Conservation (phyloP, 2,797 vertebrate genomes). For the Anguilla marmorata region DNA sequence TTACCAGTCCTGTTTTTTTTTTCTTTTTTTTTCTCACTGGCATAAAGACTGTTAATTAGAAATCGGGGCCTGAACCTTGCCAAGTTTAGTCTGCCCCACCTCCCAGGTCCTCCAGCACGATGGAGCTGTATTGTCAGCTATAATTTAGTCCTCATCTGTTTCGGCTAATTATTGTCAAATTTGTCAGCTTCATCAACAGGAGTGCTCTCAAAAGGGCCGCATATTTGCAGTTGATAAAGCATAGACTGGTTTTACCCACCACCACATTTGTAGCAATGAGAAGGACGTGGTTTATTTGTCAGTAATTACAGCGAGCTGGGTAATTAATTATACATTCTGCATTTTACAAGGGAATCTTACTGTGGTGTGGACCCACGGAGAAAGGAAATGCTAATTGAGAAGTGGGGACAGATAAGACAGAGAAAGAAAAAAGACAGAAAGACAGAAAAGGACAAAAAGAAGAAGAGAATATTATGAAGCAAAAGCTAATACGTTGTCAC, state of each 20-base stretch:
- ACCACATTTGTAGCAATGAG: slow-evolving; percentile 89
- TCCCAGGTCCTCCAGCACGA: slow-evolving; percentile 83
- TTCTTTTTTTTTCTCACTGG: slow-evolving; percentile 51
- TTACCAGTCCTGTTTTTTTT: slow-evolving; percentile 77
- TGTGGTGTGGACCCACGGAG: slow-evolving; percentile 84
- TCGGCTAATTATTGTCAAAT: slow-evolving; percentile 99
- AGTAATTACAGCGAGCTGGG: slow-evolving; percentile 99
- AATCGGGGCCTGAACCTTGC: slow-evolving; percentile 78
- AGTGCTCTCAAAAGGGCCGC: slow-evolving; percentile 96
- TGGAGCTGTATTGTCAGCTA: slow-evolving; percentile 96
- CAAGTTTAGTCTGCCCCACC: slow-evolving; percentile 80
- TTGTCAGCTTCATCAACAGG: slow-evolving; percentile 99
- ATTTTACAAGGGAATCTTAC: slow-evolving; percentile 94
- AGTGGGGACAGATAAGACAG: slow-evolving; percentile 48
- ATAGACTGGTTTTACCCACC: slow-evolving; percentile 96
- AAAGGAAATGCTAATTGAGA: slow-evolving; percentile 39
- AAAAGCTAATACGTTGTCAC: slow-evolving; percentile 53
- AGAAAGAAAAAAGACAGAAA: background rate
- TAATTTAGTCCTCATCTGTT: slow-evolving; percentile 99
- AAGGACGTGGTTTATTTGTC: slow-evolving; percentile 97
- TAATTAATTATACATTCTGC: slow-evolving; percentile 99
- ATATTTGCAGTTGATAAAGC: slow-evolving; percentile 97
- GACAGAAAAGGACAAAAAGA: background rate
- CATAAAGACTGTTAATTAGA: slow-evolving; percentile 86
- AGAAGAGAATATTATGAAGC: slow-evolving; percentile 62